phyloP scores from a whole-genome alignment of 2,113 vertebrate genomes.

The Hylia prasina region DNA sequence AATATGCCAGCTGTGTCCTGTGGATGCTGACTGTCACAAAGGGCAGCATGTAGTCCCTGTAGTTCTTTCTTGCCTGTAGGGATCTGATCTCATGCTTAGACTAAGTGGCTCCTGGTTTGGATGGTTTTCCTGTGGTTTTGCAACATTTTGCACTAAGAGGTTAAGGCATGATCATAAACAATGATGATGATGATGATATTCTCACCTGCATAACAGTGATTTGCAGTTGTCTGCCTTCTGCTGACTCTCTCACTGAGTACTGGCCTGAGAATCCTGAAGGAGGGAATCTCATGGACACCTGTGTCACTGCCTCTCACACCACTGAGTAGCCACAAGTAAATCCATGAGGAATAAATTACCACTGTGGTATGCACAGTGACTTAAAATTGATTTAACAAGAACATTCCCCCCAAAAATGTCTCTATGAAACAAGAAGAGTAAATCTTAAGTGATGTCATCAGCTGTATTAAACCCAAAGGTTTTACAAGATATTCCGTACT shows the following conservation, averaged over 20 bases:
- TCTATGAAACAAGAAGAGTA: not conserved
- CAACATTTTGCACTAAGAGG: not conserved
- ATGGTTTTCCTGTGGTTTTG: not conserved
- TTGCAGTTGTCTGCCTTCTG: not conserved
- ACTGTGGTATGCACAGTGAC: no score
- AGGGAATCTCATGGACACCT: not conserved
- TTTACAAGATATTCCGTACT: not conserved
- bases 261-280: not conserved
- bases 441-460: not conserved
- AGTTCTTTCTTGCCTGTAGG: not conserved
- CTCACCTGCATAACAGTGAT: not conserved
- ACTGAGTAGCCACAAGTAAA: not conserved
- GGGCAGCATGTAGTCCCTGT: not conserved
- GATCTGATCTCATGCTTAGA: not conserved
- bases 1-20: rapidly evolving
- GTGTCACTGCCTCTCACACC: not conserved
- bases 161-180: not conserved
- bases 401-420: not conserved
- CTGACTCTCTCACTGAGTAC: not conserved
- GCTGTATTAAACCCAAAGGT: not conserved
- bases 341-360: rapidly evolving
- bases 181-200: not conserved
- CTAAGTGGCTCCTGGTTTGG: not conserved
- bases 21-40: not conserved
- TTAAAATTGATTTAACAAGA: not conserved